Percentiles rank a stretch among this genome's conserved stretches.
Evolutionary conservation across 2,113 vertebrate genomes (phyloP).

Genomic region (Leptobrachium leishanense): DNA sequence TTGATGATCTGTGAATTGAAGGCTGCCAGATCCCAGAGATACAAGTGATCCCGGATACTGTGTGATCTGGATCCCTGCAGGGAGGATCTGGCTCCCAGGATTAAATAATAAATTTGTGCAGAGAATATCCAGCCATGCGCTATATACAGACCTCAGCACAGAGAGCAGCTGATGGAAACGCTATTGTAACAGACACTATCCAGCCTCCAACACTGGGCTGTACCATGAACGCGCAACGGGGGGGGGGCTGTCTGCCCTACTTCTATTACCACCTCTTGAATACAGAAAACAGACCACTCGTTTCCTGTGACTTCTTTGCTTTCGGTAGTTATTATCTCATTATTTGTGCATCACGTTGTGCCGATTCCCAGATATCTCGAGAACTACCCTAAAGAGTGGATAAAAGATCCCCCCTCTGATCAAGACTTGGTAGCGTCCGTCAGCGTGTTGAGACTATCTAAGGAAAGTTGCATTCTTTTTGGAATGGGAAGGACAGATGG

Average conservation of each 20-base stretch:
- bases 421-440: constrained; percentile 6
- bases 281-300: background rate
- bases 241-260: background rate
- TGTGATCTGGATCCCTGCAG: background rate
- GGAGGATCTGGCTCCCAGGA: background rate
- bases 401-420: background rate
- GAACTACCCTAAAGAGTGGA: background rate
- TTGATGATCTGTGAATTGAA: constrained; percentile 20
- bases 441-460: constrained; percentile 54
- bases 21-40: too few species aligned
- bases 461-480: constrained; percentile 55
- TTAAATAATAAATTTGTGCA: background rate
- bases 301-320: too few species aligned
- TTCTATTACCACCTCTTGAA: background rate
- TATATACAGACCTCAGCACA: constrained; percentile 33
- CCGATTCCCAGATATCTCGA: too few species aligned
- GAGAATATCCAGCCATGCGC: background rate
- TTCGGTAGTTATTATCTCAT: too few species aligned
- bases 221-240: constrained; percentile 58
- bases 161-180: constrained; percentile 64
- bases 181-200: constrained; percentile 46
- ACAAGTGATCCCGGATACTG: background rate
- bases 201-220: constrained; percentile 52
- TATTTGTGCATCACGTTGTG: too few species aligned
- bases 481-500: constrained; percentile 51